These are phyloP conservation scores for Saturnia japonica DNA, from an alignment of 2,888 invertebrate genomes.

Conservation along the genomic window DNA sequence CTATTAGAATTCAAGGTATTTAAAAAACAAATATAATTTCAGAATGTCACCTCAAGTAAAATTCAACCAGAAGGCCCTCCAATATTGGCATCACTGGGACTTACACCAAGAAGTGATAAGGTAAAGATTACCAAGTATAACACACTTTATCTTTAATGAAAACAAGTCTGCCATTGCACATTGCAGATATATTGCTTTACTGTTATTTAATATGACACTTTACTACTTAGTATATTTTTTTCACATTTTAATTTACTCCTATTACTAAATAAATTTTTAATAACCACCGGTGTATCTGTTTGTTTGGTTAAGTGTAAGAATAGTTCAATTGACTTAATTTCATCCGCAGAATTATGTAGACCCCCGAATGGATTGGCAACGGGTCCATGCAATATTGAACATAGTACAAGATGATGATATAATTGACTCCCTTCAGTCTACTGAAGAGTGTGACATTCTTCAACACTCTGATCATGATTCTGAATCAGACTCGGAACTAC, in stretches of 20 bases:
- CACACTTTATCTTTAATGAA: slow-evolving; percentile 34
- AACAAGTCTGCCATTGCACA: slow-evolving; percentile 30
- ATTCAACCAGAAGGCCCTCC: slow-evolving; percentile 77
- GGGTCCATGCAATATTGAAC: slow-evolving; percentile 75
- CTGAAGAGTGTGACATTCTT: slow-evolving; percentile 66
- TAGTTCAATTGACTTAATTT: slow-evolving; percentile 76
- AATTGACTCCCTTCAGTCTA: slow-evolving; percentile 68
- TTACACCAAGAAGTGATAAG: slow-evolving; percentile 81
- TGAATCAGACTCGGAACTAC: slow-evolving; percentile 66
- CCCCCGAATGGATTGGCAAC: slow-evolving; percentile 78
- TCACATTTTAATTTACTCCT: slow-evolving; percentile 16
- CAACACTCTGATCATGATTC: slow-evolving; percentile 71
- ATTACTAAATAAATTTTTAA: background rate
- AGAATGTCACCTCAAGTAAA: slow-evolving; percentile 62
- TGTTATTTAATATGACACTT: slow-evolving; percentile 47
- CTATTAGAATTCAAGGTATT: background rate
- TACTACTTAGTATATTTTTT: slow-evolving; percentile 19
- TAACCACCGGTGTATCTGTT: slow-evolving; percentile 6
- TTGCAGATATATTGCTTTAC: slow-evolving; percentile 31
- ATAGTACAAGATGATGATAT: slow-evolving; percentile 72
- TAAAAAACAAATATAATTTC: slow-evolving; percentile 40
- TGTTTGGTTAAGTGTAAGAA: slow-evolving; percentile 43
- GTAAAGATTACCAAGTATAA: slow-evolving; percentile 57
- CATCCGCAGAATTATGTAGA: slow-evolving; percentile 77
- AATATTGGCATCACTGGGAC: slow-evolving; percentile 77